Base-by-base conservation (phyloP, 2,113 vertebrate species). In the Scomber japonicus region DNA sequence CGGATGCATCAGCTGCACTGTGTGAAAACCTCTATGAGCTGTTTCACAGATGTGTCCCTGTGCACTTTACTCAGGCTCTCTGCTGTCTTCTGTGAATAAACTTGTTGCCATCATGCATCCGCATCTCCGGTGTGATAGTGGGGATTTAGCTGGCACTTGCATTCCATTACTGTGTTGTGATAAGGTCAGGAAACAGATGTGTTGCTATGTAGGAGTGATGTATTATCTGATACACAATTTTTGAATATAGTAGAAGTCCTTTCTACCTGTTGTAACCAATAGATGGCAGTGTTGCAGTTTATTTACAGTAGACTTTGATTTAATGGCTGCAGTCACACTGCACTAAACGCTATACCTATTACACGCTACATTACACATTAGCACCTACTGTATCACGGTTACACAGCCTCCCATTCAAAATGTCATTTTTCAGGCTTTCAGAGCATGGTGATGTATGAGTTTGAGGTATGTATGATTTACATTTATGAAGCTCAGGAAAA, bases 311-410 rank as follows among this genome's bases (percentile, higher is more conserved):
- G 48, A 44, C 54, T 49, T 53, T 0, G 45, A 51, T 82, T 78
- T 75, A 80, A 83, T 81, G 78, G 62, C 82, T 75, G 67, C 73
- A 63, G 84, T 88, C 88, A 88, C 81, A 75, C 82, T 35, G 85
- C 76, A 70, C 77, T 87, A 89, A 90, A 93, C 30, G 62, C 73
- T 74, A 55, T 40, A 77, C 79, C 84, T 64, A 90, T 92, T 93
- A 92, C 89, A 93, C 48, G 86, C 86, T 57, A 79, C 91, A 91
- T 92, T 93, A 90, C 80, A 89, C 83, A 86, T 76, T 87, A 77
- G 79, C 82, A 89, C 78, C 83, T 66, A 66, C 84, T 84, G 74
- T 83, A 87, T 92, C 86, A 85, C 81, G 2, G 19, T 82, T 88
- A 88, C 72, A 87, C 78, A 85, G 81, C 62, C 72, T 75, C 53